Percentiles rank a stretch among this genome's conserved stretches.
Conservation (phyloP, 2,113 vertebrate genomes). For the Agapornis roseicollis region DNA sequence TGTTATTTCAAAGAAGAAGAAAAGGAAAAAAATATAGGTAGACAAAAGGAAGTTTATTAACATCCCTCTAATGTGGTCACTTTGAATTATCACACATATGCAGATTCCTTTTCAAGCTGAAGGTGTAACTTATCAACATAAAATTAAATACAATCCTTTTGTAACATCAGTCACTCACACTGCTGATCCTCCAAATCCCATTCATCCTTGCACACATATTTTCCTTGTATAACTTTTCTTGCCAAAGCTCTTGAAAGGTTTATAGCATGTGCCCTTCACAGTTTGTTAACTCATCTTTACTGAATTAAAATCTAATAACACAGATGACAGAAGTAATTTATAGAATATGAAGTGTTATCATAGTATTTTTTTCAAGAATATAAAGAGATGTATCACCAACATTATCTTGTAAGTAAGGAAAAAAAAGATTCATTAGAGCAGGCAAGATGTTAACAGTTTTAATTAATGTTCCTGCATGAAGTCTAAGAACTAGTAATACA, state of each 20-base stretch:
- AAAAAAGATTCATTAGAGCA: not conserved
- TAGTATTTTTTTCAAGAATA: not conserved
- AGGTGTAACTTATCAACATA: not conserved
- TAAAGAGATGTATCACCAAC: not conserved
- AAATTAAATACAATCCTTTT: not conserved
- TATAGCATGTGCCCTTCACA: not conserved
- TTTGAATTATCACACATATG: not conserved
- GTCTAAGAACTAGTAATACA: not conserved
- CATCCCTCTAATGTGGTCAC: not conserved
- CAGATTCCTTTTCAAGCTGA: not conserved
- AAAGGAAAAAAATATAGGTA: not conserved
- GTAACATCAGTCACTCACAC: not conserved
- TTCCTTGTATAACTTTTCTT: not conserved
- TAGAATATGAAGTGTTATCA: not conserved
- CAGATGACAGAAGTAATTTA: not conserved
- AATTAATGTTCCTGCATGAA: not conserved
- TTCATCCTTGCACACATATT: not conserved
- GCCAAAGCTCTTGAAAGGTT: not conserved
- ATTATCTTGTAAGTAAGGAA: not conserved
- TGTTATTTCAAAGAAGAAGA: not conserved
- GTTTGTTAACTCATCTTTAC: not conserved
- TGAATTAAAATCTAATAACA: not conserved
- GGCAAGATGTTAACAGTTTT: not conserved
- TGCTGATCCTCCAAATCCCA: not conserved
- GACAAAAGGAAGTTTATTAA: not conserved